Evolutionary conservation across 2,888 invertebrate genomes (phyloP), one percentile per base, ranked within the genome.

Genomic region (Dysmachus trigonus): DNA sequence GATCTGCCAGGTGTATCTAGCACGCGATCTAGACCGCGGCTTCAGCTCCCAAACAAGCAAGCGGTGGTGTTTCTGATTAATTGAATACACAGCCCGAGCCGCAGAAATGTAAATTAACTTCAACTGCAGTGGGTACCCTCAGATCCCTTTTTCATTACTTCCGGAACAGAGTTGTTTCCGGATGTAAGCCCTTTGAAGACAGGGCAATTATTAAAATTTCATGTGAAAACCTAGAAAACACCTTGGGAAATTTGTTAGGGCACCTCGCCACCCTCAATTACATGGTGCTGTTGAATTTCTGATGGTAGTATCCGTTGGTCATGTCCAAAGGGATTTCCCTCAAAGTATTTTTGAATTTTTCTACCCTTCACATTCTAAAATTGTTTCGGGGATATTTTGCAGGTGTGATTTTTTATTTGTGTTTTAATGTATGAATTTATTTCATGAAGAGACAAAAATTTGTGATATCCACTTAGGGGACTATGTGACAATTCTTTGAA

Each of bases 51-150:
- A 38, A 38, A 27, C 18, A 41, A 62, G 38, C 27, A 81, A 22
- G 38, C 27, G 31, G 53, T 18, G 18, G 33, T 82, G 53, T 82
- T 62, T 33, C 62, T 82, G 62, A 82, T 82, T 82, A 82, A 82
- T 82, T 82, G 62, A 62, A 62, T 62, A 33, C 81, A 62, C 35
- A 31, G 41, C n/a, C n/a, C 31, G 62, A 82, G 33, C 33, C 81
- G 22, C 30, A 82, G 81, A 82, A 82, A 82, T 82, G 81, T 82
- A 82, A 82, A 82, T 62, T 82, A 62, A 53, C 62, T 35, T n/a
- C 31, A 51, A 62, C 31, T 82, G 53, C 53, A 62, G 81, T 82
- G 62, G 53, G 15, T 35, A 35, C 33, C 33, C 33, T 33, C n/a
- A n/a, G 62, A 53, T 53, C 62, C 62, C 53, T 82, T 62, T n/a